Percentiles rank a stretch among this genome's conserved stretches.
These are phyloP conservation scores for Balearica regulorum DNA, from an alignment of 2,797 vertebrate species.

Conservation along the genomic window DNA sequence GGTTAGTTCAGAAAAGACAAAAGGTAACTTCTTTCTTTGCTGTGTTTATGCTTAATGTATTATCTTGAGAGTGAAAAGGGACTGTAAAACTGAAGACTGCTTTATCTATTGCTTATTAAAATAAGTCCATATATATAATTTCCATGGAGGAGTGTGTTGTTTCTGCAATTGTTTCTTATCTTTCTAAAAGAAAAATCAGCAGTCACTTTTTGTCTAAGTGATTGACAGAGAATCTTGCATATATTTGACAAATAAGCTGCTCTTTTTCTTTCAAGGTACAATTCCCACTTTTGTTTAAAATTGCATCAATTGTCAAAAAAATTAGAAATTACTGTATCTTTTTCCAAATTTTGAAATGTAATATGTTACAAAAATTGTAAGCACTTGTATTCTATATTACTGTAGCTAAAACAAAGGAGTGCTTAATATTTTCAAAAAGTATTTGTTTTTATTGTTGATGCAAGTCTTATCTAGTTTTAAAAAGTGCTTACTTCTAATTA, in stretches of 20 bases:
- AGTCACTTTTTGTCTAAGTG: neutral
- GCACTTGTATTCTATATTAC: neutral
- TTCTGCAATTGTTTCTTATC: neutral
- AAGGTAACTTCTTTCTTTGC: neutral
- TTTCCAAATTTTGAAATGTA: neutral
- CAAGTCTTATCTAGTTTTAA: neutral
- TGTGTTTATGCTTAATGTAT: neutral
- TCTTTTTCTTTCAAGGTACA: neutral
- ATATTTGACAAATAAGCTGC: neutral
- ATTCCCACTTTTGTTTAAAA: neutral
- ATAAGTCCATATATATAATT: neutral
- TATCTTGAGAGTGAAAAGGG: neutral
- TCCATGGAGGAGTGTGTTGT: neutral
- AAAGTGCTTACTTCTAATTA: neutral
- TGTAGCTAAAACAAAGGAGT: neutral
- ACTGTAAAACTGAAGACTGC: neutral
- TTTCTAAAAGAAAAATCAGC: neutral
- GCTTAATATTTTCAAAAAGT: neutral
- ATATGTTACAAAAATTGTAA: neutral
- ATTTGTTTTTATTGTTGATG: neutral
- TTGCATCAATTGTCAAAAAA: neutral
- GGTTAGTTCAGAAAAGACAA: neutral
- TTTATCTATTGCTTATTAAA: neutral
- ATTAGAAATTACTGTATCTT: neutral
- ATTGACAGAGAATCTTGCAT: neutral